Evolutionary conservation across 2,888 invertebrate species (phyloP), one percentile per base, ranked within the genome.

Genomic region (Invenusta paracnida): DNA sequence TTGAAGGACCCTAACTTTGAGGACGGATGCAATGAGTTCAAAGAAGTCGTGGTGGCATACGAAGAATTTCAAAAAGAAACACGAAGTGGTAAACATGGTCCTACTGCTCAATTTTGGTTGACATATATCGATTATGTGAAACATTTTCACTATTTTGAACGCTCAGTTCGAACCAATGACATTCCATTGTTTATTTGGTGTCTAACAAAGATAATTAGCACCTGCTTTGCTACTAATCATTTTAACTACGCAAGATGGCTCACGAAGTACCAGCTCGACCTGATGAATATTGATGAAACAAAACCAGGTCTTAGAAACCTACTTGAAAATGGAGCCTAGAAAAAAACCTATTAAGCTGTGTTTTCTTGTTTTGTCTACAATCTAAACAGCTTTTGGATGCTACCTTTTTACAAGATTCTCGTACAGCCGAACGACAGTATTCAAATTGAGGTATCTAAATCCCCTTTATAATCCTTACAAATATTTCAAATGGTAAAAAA

Each of bases 211-310:
- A 82, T 82, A 29, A 30, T 82, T 73, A 82, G 82, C 29, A 29
- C 30, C 30, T 82, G 30, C 82, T 82, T 82, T 82, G 23, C 82
- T 82, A 82, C 82, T 25, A 82, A 82, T 82, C 82, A 82, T 82
- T 30, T 82, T 17, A 82, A 82, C 82, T 82, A 82, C 30, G 29
- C 82, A 29, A 17, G 82, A 29, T 82, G 82, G 82, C 30, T 82
- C 29, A 82, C 82, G 30, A 82, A 82, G 82, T 82, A 29, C 82
- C 82, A 82, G 82, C 29, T 82, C 30, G 82, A 30, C 82, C 82
- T 82, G 30, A 30, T 82, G 30, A 29, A 82, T 82, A 29, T 82
- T 29, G 23, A 82, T 29, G 23, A 82, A 82, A 82, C 82, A 30
- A 29, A 82, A 29, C 82, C 30, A 29, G 82, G 82, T 82, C 82